Evolutionary conservation across 2,888 invertebrate genomes (phyloP), one percentile per base, ranked within the genome.

Genomic region (Tinea semifulvella): DNA sequence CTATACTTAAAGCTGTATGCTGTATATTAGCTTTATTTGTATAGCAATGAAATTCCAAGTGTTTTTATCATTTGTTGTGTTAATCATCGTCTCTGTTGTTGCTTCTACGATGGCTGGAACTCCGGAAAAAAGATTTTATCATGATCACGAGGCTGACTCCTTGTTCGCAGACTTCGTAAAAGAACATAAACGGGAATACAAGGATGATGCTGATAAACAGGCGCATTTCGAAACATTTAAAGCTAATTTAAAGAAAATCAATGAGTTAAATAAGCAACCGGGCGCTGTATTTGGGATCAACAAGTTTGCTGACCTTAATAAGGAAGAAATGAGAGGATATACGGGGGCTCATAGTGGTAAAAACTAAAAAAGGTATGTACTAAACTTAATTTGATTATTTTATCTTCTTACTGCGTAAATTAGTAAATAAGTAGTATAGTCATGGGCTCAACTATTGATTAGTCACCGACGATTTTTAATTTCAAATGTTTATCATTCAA

Each of bases 231-330:
- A 40, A 11, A 40, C n/a, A 11, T 40, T 40, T 22, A 40, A 40
- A 40, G 22, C 8, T 2, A 40, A 40, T 22, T 20, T 40, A 13
- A 40, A 40, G 22, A 40, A 40, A 13, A 40, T 40, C 10, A 40
- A 40, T 19, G 40, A 40, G 2, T 11, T 40, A 11, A 40, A 40
- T 22, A 40, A 40, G 22, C 17, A 13, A 11, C 7, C 7, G 16
- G 40, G 22, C 13, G 40, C 40, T 40, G 40, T 40, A 7, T 40
- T 22, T 11, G 40, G 40, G 7, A 40, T 38, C 17, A 49, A 50
- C 27, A 7, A 47, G 19, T 52, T 50, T 35, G 36, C 50, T 3
- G 53, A 53, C 46, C 50, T 48, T n/a, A 49, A 50, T 6, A 31
- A 42, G 18, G 50, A 49, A 25, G 50, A 52, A 44, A 19, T 19